These are phyloP conservation scores for Xenus cinereus DNA, from an alignment of 2,113 vertebrate genomes.

Conservation along the genomic window DNA sequence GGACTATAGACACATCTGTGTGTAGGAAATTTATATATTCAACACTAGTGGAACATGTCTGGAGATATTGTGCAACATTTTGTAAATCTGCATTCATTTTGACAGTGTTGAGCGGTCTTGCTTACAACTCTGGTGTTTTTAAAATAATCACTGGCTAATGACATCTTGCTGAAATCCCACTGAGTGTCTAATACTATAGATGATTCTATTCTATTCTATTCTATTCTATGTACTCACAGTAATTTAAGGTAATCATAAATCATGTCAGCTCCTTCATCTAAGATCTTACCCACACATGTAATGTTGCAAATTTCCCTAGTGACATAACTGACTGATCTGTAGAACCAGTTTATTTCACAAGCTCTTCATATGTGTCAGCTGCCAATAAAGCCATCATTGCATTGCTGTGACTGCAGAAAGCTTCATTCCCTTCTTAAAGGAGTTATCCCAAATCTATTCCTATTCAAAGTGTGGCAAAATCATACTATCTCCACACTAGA, in stretches of 20 bases:
- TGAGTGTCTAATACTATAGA: background rate
- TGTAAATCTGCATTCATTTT: background rate
- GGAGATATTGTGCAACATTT: background rate
- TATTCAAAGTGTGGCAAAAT: background rate
- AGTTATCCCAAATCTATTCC: background rate
- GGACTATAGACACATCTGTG: background rate
- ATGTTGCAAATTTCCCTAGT: background rate
- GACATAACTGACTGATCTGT: background rate
- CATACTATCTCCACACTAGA: background rate
- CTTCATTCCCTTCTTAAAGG: background rate
- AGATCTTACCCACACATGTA: background rate
- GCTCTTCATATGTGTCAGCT: background rate
- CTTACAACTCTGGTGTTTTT: background rate
- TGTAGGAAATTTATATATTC: background rate
- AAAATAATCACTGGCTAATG: background rate
- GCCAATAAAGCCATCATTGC: background rate
- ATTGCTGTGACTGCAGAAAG: background rate
- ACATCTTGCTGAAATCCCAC: background rate
- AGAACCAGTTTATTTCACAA: background rate
- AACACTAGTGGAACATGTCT: rapidly evolving
- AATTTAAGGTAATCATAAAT: background rate
- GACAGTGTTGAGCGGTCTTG: background rate
- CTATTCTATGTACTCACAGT: background rate
- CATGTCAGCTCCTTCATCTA: background rate
- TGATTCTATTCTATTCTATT: background rate